phyloP scores from a whole-genome alignment of 1,140 invertebrate genomes.

The Hirudo medicinalis region DNA sequence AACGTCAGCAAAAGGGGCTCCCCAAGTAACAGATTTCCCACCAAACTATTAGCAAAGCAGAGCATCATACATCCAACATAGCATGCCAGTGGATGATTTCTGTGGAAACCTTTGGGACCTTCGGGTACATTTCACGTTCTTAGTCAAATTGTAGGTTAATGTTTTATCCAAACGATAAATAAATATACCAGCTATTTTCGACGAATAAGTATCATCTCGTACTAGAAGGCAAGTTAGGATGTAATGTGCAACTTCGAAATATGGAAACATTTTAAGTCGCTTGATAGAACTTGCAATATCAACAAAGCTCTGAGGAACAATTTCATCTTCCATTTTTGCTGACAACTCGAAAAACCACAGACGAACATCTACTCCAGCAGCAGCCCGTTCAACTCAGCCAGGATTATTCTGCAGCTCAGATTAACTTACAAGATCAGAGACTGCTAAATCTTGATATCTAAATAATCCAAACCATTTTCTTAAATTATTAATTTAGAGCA shows the following conservation, averaged over 20 bases:
- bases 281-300: slow-evolving; percentile 95
- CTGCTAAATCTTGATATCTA: too few species aligned
- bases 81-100: slow-evolving; percentile 91
- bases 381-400: not conserved
- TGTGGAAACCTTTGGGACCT: slow-evolving; percentile 79
- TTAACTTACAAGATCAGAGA: too few species aligned
- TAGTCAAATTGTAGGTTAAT: not conserved
- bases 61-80: slow-evolving; percentile 95
- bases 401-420: too few species aligned
- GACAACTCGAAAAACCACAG: not conserved
- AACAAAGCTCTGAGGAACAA: slow-evolving; percentile 86
- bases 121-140: slow-evolving; percentile 28
- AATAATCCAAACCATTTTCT: too few species aligned
- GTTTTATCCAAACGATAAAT: not conserved
- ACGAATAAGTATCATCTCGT: slow-evolving; percentile 65
- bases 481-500: too few species aligned
- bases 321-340: slow-evolving; percentile 15
- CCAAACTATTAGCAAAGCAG: slow-evolving; percentile 90
- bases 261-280: slow-evolving; percentile 97
- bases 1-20: slow-evolving; percentile 85
- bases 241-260: slow-evolving; percentile 89
- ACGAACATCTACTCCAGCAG: slow-evolving; percentile 7
- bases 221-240: slow-evolving; percentile 46
- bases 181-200: slow-evolving; percentile 9
- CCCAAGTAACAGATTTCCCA: slow-evolving; percentile 81